Evolutionary conservation across 2,797 vertebrate genomes (phyloP).

Genomic region (Apogon hyalosoma): DNA sequence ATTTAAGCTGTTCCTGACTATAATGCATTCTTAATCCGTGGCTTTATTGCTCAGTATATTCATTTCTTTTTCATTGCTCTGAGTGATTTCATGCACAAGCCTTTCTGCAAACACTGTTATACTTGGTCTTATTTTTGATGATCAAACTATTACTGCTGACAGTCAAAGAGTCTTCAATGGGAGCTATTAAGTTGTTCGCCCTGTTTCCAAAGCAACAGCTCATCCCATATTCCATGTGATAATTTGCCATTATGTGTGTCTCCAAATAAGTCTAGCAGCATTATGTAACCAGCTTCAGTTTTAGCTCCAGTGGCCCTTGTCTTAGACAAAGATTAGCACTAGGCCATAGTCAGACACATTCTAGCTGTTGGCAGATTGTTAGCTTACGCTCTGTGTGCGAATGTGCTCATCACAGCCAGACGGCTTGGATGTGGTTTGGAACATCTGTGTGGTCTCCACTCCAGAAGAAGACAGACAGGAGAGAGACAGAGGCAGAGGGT

Average conservation of each 20-base stretch:
- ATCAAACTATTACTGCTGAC: slow-evolving; percentile 68
- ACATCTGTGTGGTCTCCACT: slow-evolving; percentile 85
- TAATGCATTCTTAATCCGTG: slow-evolving; percentile 66
- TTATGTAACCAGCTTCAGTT: slow-evolving; percentile 71
- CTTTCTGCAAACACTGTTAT: slow-evolving; percentile 65
- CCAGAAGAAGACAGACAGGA: slow-evolving; percentile 79
- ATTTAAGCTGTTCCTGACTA: slow-evolving; percentile 66
- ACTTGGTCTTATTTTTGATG: slow-evolving; percentile 59
- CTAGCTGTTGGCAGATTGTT: slow-evolving; percentile 80
- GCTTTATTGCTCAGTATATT: slow-evolving; percentile 54
- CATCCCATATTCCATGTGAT: slow-evolving; percentile 73
- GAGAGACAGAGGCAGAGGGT: slow-evolving; percentile 74
- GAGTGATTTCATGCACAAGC: slow-evolving; percentile 61
- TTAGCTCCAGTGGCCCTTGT: slow-evolving; percentile 71
- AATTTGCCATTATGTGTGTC: slow-evolving; percentile 62
- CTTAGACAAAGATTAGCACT: slow-evolving; percentile 74
- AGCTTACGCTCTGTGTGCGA: slow-evolving; percentile 82
- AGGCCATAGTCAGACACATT: slow-evolving; percentile 74
- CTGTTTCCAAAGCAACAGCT: slow-evolving; percentile 71
- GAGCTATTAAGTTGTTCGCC: slow-evolving; percentile 58
- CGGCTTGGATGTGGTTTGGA: slow-evolving; percentile 86
- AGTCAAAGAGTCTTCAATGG: slow-evolving; percentile 47
- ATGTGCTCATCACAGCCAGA: slow-evolving; percentile 85
- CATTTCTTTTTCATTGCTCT: slow-evolving; percentile 36
- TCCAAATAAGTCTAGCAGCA: slow-evolving; percentile 66